Conservation (phyloP, 2,113 vertebrate species). For the Xiphias gladius region DNA sequence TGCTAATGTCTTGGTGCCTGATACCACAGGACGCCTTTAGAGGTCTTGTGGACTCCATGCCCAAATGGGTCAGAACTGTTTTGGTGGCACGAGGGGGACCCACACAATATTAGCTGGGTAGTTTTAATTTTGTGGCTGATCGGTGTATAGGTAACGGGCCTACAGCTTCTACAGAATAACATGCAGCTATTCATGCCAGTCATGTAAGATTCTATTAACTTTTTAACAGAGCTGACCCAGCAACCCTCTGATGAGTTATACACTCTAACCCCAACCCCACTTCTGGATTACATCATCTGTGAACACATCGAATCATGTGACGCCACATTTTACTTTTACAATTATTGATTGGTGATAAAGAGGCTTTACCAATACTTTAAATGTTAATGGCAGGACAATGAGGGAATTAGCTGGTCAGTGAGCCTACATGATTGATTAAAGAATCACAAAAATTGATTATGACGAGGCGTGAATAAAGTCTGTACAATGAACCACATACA, state of each 20-base stretch:
- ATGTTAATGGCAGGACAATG: background rate
- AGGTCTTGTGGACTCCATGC: no score
- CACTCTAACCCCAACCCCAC: background rate
- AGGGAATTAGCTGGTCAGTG: background rate
- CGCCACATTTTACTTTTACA: background rate
- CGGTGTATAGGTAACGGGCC: no score
- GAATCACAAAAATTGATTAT: background rate
- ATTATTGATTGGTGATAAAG: background rate
- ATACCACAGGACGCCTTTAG: no score
- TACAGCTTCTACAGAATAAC: background rate
- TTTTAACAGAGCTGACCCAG: background rate
- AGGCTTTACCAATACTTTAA: background rate
- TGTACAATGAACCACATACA: no score
- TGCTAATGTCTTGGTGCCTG: no score
- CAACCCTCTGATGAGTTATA: no score
- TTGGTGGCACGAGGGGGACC: no score
- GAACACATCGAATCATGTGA: background rate
- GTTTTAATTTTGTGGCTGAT: no score
- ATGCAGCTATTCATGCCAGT: background rate
- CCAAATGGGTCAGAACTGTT: no score
- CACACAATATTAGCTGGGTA: no score
- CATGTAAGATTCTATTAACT: background rate
- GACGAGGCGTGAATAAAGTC: background rate
- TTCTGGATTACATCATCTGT: background rate
- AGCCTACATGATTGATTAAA: background rate